A percentile compares a stretch with the other conserved stretches of the same genome.
phyloP scores from a whole-genome alignment of 2,797 vertebrate genomes.

The Eulemur albifrons region DNA sequence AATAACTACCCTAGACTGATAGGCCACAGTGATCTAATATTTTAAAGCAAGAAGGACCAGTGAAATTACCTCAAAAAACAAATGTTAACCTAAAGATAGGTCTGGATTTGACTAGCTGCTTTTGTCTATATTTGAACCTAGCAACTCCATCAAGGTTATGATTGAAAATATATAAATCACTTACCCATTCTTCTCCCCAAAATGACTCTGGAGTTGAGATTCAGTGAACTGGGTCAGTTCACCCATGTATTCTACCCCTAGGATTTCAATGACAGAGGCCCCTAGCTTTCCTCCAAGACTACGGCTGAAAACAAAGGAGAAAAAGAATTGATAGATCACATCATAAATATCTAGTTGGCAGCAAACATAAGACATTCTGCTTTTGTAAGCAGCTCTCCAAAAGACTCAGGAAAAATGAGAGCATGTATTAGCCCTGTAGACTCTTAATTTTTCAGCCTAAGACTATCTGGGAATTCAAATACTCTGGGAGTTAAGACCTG shows the following conservation, averaged over 20 bases:
- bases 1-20: not conserved
- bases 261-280: slow-evolving; percentile 88
- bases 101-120: not conserved
- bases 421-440: not conserved
- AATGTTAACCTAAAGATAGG: slow-evolving; percentile 35
- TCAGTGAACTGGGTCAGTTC: slow-evolving; percentile 90
- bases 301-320: slow-evolving; percentile 84
- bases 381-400: not conserved
- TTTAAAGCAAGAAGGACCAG: slow-evolving; percentile 41
- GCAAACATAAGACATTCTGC: slow-evolving; percentile 8
- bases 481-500: not conserved
- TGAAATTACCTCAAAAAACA: slow-evolving; percentile 2
- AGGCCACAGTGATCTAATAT: slow-evolving; percentile 7
- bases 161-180: slow-evolving; percentile 47
- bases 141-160: slow-evolving; percentile 27
- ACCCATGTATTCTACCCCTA: slow-evolving; percentile 92
- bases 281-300: slow-evolving; percentile 96
- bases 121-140: slow-evolving; percentile 32
- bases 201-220: slow-evolving; percentile 89
- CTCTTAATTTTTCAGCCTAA: not conserved
- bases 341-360: slow-evolving; percentile 13
- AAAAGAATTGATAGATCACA: slow-evolving; percentile 1
- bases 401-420: slow-evolving; percentile 23
- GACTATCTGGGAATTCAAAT: not conserved
- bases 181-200: slow-evolving; percentile 97